These are phyloP conservation scores for Pogonocherus hispidulus DNA, from an alignment of 2,888 invertebrate genomes.

Conservation along the genomic window DNA sequence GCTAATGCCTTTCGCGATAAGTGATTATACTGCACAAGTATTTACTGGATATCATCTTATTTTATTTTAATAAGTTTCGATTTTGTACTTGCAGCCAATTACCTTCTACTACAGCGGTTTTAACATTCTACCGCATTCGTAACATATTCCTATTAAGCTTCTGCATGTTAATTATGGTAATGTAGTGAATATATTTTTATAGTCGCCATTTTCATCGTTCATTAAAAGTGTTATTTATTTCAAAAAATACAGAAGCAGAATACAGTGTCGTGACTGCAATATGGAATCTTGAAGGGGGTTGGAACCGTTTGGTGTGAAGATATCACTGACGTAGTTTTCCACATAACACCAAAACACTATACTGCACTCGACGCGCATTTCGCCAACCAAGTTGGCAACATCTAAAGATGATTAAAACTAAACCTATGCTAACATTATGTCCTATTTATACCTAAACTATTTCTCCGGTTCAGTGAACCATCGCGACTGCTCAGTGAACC, in stretches of 20 bases:
- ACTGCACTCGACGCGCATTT: no score
- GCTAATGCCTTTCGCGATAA: constrained; percentile 55
- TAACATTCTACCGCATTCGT: background rate
- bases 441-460: no score
- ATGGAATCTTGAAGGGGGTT: no score
- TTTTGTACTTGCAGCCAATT: constrained; percentile 8
- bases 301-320: no score
- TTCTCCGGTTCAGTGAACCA: no score
- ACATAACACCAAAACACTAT: no score
- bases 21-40: constrained; percentile 27
- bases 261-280: background rate
- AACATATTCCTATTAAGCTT: background rate
- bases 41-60: constrained; percentile 19
- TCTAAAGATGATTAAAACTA: no score
- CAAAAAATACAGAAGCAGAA: background rate
- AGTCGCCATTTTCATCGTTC: background rate
- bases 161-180: background rate
- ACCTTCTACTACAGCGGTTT: background rate
- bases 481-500: no score
- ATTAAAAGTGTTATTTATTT: background rate
- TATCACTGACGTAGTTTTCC: no score
- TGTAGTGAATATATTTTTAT: background rate
- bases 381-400: no score
- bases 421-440: no score
- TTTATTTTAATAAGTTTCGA: constrained; percentile 23